Conservation (phyloP, 1,140 invertebrate species). For the Venturia canescens region DNA sequence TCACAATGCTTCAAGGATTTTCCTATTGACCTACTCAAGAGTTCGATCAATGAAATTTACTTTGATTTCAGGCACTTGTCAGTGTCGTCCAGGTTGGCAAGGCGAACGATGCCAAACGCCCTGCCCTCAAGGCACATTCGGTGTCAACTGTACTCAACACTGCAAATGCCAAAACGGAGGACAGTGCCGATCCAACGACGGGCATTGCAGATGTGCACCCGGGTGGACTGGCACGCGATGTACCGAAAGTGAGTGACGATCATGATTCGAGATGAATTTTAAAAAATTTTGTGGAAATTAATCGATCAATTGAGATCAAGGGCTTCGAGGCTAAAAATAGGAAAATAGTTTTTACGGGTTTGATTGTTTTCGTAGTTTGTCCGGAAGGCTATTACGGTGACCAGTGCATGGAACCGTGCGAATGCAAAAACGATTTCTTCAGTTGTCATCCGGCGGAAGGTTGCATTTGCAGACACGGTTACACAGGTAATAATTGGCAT, state of each 20-base stretch:
- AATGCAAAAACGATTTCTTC: constrained; percentile 85
- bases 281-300: constrained; percentile 5
- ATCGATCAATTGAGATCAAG: constrained; percentile 18
- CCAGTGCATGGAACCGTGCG: constrained; percentile 89
- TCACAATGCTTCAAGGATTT: too few relatives aligned
- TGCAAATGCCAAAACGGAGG: constrained; percentile 91
- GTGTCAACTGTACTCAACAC: constrained; percentile 89
- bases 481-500: constrained; percentile 77
- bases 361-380: constrained; percentile 82
- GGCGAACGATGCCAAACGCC: constrained; percentile 87
- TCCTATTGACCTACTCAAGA: not conserved
- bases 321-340: too few relatives aligned
- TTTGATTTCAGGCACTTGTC: constrained; percentile 82
- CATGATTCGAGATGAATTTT: not conserved
- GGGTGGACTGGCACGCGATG: constrained; percentile 90
- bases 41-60: constrained; percentile 1
- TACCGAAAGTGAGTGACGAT: constrained; percentile 81
- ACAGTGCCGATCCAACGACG: constrained; percentile 88
- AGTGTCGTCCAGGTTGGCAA: constrained; percentile 90
- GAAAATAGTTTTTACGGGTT: not conserved
- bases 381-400: constrained; percentile 93
- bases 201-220: constrained; percentile 86
- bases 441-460: constrained; percentile 88
- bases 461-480: constrained; percentile 89
- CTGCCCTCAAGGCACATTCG: constrained; percentile 89